Evolutionary conservation across 2,797 vertebrate species (phyloP), one percentile per base, ranked within the genome.

Genomic region (Pteronotus mesoamericanus): DNA sequence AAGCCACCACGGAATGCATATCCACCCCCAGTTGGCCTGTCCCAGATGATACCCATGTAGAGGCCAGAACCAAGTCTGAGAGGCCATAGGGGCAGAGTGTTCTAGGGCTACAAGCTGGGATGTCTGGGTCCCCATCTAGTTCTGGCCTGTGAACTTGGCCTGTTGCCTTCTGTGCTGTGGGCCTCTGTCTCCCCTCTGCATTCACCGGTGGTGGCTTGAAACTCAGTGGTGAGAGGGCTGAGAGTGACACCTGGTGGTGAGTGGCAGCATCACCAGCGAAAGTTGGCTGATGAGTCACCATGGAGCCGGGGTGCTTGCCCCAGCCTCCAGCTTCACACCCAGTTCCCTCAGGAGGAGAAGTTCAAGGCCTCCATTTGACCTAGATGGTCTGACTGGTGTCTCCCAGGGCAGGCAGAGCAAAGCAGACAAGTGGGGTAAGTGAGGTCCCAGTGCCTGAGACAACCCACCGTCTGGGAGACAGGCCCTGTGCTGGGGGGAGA

Each of bases 171-270:
- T 0, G 37, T 0, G 0, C n/a, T 16, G 21, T 1, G 69, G 51
- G 18, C 44, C 46, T 29, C 21, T 53, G 14, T 2, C 24, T 4
- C 6, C 18, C 22, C 7, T 24, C 8, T 2, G 8, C n/a, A 19
- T 2, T 4, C 26, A 0, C 0, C 24, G 2, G 3, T 19, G 19
- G 53, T 1, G 4, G 57, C 1, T 9, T 8, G 69, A 11, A 2
- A 0, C 1, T 21, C 68, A 1, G 44, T 10, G 1, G 79, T 12
- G 64, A 57, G 86, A 51, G 37, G 77, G 94, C 75, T 4, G 5
- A 89, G 64, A 59, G 83, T 22, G 97, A 46, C 97, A 91, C 79
- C 97, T 96, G 80, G 86, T 93, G 97, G 94, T 14, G 0, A 24
- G 0, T 0, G 0, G 16, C 0, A 26, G 74, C 37, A 94, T 18